Base-by-base conservation (phyloP, 2,888 invertebrate genomes). In the Dryobota labecula region DNA sequence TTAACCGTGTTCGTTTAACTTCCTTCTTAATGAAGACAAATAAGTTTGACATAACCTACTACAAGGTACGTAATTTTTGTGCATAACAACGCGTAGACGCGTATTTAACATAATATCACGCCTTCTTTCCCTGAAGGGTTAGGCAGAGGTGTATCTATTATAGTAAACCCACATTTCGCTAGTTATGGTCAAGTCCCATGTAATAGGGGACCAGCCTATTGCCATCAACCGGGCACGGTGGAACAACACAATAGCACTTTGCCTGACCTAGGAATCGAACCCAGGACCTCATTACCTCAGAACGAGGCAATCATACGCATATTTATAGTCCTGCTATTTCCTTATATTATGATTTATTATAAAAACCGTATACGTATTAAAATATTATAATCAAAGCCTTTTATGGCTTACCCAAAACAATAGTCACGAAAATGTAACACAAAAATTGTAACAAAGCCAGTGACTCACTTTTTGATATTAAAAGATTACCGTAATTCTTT, bases 61-160 rank as follows among this genome's bases (percentile, higher is more conserved):
- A 38, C 64, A 65, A 73, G 81, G 78, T 80, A 82, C 47, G 62
- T 67, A 15, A 60, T 38, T 60, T 62, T 67, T 56, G 33, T n/a
- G n/a, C 49, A n/a, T 38, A 45, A 71, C 54, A 70, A 41, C 36
- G 33, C 27, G 18, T 20, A 45, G 7, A 38, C 11, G 9, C 18
- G 18, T 56, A 67, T 47, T 54, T 67, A 47, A n/a, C n/a, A n/a
- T n/a, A n/a, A n/a, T n/a, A n/a, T n/a, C n/a, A n/a, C n/a, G n/a
- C n/a, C n/a, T n/a, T n/a, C n/a, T n/a, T n/a, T n/a, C n/a, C n/a
- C n/a, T n/a, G n/a, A n/a, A n/a, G n/a, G n/a, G n/a, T n/a, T n/a
- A n/a, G n/a, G n/a, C n/a, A n/a, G n/a, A n/a, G n/a, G n/a, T n/a
- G n/a, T n/a, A n/a, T n/a, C n/a, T n/a, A n/a, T n/a, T n/a, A n/a